Conservation (phyloP, 1,140 invertebrate genomes). For the Drosophila lacertosa region DNA sequence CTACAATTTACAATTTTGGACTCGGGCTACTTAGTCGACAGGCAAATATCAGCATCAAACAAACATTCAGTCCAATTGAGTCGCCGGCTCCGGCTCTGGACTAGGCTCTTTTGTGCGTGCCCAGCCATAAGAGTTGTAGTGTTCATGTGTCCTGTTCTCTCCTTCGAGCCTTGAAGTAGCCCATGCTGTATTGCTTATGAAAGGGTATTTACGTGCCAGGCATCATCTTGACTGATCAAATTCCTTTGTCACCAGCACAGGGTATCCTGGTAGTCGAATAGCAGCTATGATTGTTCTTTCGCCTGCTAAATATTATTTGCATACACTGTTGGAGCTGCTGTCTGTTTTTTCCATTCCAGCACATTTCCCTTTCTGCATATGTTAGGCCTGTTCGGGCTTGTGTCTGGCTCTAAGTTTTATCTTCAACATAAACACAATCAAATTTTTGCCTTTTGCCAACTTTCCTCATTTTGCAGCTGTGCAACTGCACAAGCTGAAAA, state of each 20-base stretch:
- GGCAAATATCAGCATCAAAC: constrained; percentile 32
- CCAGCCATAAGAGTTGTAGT: constrained; percentile 4
- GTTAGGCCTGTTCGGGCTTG: constrained; percentile 2
- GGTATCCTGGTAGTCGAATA: constrained; percentile 12
- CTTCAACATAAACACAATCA: constrained; percentile 33
- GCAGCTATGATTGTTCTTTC: neutral
- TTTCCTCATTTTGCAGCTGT: constrained; percentile 24
- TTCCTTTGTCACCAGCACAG: neutral
- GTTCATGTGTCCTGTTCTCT: constrained; percentile 5
- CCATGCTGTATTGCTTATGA: neutral
- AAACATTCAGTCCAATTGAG: constrained; percentile 29
- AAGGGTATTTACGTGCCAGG: neutral
- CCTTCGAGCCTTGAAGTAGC: no score
- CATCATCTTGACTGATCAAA: neutral
- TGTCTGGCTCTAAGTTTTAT: constrained; percentile 9
- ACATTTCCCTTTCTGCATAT: neutral
- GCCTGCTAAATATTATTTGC: constrained; percentile 36
- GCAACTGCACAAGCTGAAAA: neutral
- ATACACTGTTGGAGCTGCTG: neutral
- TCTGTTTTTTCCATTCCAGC: no score
- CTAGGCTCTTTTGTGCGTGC: neutral
- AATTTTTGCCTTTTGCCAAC: constrained; percentile 26
- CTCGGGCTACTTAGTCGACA: constrained; percentile 17
- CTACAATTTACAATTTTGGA: constrained; percentile 28
- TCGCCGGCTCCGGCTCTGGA: neutral